These are phyloP conservation scores for Catocala fraxini DNA, from an alignment of 2,888 invertebrate genomes.

Conservation along the genomic window DNA sequence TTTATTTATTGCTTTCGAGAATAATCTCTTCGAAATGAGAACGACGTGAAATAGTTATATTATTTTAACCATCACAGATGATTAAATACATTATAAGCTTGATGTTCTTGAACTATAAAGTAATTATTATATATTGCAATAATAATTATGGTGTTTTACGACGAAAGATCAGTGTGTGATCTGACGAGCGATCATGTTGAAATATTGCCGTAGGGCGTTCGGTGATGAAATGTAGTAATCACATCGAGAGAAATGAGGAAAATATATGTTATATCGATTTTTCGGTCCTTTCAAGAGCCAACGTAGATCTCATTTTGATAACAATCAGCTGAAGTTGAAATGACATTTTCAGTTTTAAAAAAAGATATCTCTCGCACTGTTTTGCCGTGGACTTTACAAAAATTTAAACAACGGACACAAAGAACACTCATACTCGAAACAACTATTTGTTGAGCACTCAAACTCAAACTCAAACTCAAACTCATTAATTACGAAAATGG, in stretches of 20 bases:
- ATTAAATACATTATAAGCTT: background rate
- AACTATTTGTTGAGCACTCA: too few relatives aligned
- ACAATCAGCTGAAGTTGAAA: too few relatives aligned
- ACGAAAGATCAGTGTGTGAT: constrained; percentile 29
- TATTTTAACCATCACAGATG: background rate
- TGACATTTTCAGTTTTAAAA: too few relatives aligned
- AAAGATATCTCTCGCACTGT: too few relatives aligned
- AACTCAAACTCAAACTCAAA: too few relatives aligned
- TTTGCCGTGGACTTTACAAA: too few relatives aligned
- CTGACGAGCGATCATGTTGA: constrained; percentile 28
- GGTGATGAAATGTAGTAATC: constrained; percentile 14
- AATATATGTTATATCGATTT: background rate
- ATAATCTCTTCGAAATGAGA: too few relatives aligned
- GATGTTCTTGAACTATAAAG: constrained; percentile 27
- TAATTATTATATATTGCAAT: constrained; percentile 30
- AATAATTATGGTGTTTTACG: constrained; percentile 42
- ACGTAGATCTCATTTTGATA: too few relatives aligned
- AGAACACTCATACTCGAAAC: too few relatives aligned
- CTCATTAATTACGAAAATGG: too few relatives aligned
- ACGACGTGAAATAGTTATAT: background rate
- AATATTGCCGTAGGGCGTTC: constrained; percentile 33
- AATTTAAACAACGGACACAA: too few relatives aligned
- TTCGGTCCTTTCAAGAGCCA: background rate
- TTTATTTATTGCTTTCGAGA: too few relatives aligned
- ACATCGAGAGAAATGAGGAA: constrained; percentile 10